These are phyloP conservation scores for Aspidoscelis tigris DNA, from an alignment of 2,113 vertebrate genomes.

Conservation along the genomic window DNA sequence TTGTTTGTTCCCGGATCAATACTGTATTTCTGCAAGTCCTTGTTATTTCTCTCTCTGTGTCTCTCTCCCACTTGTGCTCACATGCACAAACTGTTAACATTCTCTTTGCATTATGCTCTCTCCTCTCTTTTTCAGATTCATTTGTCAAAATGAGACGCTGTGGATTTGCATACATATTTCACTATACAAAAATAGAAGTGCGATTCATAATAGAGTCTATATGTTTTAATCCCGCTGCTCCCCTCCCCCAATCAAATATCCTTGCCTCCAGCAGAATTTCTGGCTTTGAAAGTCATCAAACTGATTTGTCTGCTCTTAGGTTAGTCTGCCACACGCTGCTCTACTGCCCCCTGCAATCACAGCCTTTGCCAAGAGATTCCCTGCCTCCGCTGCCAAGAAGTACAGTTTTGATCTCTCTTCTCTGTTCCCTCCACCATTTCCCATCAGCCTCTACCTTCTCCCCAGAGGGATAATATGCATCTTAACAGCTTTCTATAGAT, in stretches of 20 bases:
- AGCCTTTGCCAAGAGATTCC: conserved; percentile 80
- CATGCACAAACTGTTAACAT: conserved; percentile 55
- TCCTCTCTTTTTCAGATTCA: conserved; percentile 77
- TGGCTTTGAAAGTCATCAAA: conserved; percentile 89
- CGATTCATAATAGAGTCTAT: conserved; percentile 88
- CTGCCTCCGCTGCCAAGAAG: conserved; percentile 79
- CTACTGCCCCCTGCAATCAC: conserved; percentile 86
- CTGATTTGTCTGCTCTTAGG: conserved; percentile 87
- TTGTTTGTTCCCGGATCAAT: too few species aligned
- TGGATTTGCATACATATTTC: conserved; percentile 91
- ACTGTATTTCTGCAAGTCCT: conserved; percentile 66
- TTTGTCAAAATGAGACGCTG: conserved; percentile 85
- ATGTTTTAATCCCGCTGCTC: conserved; percentile 82
- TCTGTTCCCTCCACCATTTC: not conserved
- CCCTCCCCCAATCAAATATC: conserved; percentile 80
- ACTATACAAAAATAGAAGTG: conserved; percentile 88
- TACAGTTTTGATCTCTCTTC: conserved; percentile 83
- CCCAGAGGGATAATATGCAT: conserved; percentile 85
- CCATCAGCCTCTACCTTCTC: conserved; percentile 26
- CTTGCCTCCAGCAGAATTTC: conserved; percentile 85
- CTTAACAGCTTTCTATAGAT: conserved; percentile 86
- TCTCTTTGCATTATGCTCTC: conserved; percentile 77
- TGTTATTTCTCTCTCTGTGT: too few species aligned
- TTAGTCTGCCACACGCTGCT: conserved; percentile 87
- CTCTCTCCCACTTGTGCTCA: too few species aligned